Percentiles rank a stretch among this genome's conserved stretches.
These are phyloP conservation scores for Syritta pipiens DNA, from an alignment of 2,888 invertebrate genomes.

Conservation along the genomic window DNA sequence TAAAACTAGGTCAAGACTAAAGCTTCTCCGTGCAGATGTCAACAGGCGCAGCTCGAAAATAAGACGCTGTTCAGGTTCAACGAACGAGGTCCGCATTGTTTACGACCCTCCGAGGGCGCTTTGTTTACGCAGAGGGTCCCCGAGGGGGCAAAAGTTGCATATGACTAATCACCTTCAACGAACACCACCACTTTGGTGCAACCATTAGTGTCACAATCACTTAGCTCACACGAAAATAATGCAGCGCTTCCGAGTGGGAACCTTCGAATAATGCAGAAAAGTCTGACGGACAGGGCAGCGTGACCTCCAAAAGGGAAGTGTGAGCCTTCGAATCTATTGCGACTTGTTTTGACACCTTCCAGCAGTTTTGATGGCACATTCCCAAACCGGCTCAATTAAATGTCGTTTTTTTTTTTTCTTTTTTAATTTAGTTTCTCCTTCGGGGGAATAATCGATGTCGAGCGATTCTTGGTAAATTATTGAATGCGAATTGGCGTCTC, in stretches of 20 bases:
- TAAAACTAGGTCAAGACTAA: too few species aligned
- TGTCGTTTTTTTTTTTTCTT: neutral
- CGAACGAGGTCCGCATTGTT: too few species aligned
- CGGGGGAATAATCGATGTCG: constrained; percentile 41
- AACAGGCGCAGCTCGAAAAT: too few species aligned
- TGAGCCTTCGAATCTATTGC: constrained; percentile 5
- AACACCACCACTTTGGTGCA: constrained; percentile 11
- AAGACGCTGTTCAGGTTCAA: too few species aligned
- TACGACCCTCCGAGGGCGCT: too few species aligned
- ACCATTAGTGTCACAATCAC: constrained; percentile 20
- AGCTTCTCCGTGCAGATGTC: too few species aligned
- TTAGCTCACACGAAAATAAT: neutral
- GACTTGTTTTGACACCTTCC: neutral
- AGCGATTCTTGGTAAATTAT: neutral
- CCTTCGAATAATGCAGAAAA: constrained; percentile 40
- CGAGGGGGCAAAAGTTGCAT: too few species aligned
- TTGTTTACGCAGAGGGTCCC: too few species aligned
- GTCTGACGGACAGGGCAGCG: too few species aligned
- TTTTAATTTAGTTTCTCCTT: neutral
- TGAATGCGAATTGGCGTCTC: neutral
- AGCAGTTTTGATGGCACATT: constrained; percentile 4
- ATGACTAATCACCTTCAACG: too few species aligned
- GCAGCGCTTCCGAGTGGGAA: too few species aligned
- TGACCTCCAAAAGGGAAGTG: too few species aligned
- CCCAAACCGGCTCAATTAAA: constrained; percentile 32